Conservation (phyloP, 2,113 vertebrate species). For the Labeo rohita region DNA sequence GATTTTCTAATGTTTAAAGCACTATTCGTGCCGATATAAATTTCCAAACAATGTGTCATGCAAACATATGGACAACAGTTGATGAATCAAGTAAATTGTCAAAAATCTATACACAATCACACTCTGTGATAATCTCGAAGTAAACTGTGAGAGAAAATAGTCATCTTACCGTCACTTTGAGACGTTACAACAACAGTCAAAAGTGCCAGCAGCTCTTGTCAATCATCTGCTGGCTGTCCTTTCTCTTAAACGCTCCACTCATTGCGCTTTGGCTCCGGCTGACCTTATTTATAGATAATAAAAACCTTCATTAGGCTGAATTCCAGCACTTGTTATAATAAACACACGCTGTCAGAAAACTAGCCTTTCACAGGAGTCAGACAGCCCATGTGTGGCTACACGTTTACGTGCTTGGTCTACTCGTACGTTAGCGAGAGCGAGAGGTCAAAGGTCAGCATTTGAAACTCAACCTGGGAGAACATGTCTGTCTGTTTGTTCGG, state of each 20-base stretch:
- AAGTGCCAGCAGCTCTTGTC: constrained; percentile 43
- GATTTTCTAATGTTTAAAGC: background rate
- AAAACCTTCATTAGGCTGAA: constrained; percentile 67
- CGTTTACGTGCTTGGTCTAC: background rate
- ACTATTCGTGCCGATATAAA: background rate
- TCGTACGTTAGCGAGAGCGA: constrained; percentile 19
- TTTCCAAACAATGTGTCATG: constrained; percentile 52
- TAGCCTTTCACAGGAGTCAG: constrained; percentile 17
- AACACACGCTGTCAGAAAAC: constrained; percentile 47
- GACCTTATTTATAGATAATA: constrained; percentile 64
- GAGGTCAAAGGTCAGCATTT: constrained; percentile 58
- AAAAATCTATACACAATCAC: background rate
- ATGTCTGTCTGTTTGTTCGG: constrained; percentile 62
- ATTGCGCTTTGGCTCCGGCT: constrained; percentile 51
- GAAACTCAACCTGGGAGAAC: constrained; percentile 65
- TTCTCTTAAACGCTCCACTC: constrained; percentile 8
- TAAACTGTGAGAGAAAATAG: constrained; percentile 32
- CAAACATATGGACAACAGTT: constrained; percentile 34
- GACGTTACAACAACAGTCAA: constrained; percentile 40
- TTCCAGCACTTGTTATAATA: constrained; percentile 66
- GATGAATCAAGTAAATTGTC: constrained; percentile 18
- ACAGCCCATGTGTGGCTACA: constrained; percentile 11
- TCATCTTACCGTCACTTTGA: constrained; percentile 13
- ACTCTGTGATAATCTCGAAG: background rate
- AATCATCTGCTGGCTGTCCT: constrained; percentile 34